Base-by-base conservation (phyloP, 92 coral and sea anemone species). In the Palythoa grandiflora region DNA sequence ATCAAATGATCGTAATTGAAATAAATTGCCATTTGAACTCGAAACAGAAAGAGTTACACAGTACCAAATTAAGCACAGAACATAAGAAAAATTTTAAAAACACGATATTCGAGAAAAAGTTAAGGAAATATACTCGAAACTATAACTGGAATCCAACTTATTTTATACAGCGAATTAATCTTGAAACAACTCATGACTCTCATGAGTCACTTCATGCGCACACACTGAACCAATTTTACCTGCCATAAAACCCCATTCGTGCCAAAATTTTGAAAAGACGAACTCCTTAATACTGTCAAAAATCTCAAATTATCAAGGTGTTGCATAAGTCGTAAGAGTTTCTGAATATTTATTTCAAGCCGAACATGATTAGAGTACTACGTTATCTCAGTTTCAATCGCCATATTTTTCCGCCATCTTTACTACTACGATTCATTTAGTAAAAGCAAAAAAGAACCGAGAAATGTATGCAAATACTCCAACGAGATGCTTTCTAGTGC, bases 361-460 rank as follows among this genome's bases (percentile, higher is more conserved):
- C 61, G 61, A 55, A 55, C 61, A 55, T 55, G 9, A 55, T 55
- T 55, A 55, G 12, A 55, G n/a, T 11, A 55, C 61, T 55, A 55
- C 17, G 68, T 61, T 61, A 17, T 61, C 68, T 61, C 68, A 2
- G 68, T 61, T 61, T 61, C 68, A 61, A 61, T 61, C 68, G 68
- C 68, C 68, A 61, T 44, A 28, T 57, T 57, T 61, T 61, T 61
- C 68, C 68, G 68, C 68, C 68, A 61, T 61, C 68, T 61, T 61
- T 28, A 28, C 28, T 28, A 15, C 68, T 61, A 61, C 68, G 68
- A 61, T 17, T 61, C 68, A 61, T 61, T 61, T 15, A 19, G 68
- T 61, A 61, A 61, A 61, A 61, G 68, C 68, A 61, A 61, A 61
- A 61, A 57, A 61, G 16, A 3, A 61, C 68, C 20, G 68, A 61